Percentiles rank a stretch among this genome's conserved stretches.
These are phyloP conservation scores for Chymomyza caudatula DNA, from an alignment of 2,888 invertebrate species.

Conservation along the genomic window DNA sequence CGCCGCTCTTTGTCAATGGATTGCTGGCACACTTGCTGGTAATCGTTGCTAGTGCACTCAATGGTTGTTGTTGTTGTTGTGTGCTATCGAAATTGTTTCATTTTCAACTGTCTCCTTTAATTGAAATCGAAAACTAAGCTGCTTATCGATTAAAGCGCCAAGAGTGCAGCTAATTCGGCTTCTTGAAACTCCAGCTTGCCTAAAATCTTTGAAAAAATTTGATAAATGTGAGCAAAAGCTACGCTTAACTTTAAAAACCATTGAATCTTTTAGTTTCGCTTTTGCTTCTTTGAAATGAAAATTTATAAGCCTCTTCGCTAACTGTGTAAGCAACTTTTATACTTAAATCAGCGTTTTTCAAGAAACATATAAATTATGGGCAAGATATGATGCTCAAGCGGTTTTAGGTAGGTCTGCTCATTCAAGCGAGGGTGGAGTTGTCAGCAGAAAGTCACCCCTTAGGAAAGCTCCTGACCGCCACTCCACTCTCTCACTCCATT, in stretches of 20 bases:
- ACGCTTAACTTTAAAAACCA: not conserved
- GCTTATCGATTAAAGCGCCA: not conserved
- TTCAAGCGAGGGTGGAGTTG: no score
- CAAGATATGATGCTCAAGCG: no score
- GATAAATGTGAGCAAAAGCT: no score
- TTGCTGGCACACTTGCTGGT: conserved; percentile 52
- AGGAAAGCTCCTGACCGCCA: no score
- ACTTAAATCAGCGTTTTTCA: no score
- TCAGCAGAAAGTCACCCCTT: no score
- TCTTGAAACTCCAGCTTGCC: not conserved
- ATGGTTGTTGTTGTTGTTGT: conserved; percentile 15
- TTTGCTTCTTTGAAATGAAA: no score
- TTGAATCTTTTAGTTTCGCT: not conserved
- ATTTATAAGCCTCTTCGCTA: no score
- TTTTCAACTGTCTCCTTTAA: conserved; percentile 3
- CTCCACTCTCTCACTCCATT: no score
- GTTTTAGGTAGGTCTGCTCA: no score
- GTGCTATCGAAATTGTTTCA: not conserved
- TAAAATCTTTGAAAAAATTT: not conserved
- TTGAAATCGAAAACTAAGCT: conserved; percentile 27
- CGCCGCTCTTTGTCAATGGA: not conserved
- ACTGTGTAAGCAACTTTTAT: no score
- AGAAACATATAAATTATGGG: no score
- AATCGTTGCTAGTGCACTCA: conserved; percentile 1
- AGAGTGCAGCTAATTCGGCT: not conserved